Evolutionary conservation across 2,113 vertebrate species (phyloP), one percentile per base, ranked within the genome.

Genomic region (Blennius ocellaris): DNA sequence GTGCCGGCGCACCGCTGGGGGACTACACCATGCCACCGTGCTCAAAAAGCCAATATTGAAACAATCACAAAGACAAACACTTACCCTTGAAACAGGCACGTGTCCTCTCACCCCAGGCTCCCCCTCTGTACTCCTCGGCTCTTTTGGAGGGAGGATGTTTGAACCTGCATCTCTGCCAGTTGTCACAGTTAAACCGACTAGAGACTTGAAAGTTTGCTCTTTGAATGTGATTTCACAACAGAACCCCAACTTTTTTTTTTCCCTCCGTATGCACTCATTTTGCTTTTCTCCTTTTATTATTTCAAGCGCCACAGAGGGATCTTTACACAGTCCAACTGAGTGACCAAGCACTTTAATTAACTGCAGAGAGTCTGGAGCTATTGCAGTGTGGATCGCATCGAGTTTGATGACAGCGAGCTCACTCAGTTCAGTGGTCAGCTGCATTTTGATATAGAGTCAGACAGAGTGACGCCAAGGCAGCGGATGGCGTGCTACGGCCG

Each of bases 41-140:
- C 86, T 90, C 82, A 84, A 86, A 85, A 87, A 88, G 83, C 86
- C 91, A 93, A 92, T 90, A 90, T 90, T 88, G 89, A 92, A 90
- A 89, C 89, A 87, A 88, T 89, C 89, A 89, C 84, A 90, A 89
- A 91, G 89, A 87, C 87, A 81, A 86, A 86, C 89, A 83, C 84
- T 89, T 88, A 81, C 86, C 82, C 86, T 90, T 90, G 78, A 89
- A 92, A 86, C 69, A 58, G 87, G 73, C 87, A 84, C 78, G 86
- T 75, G 82, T 78, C 71, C 81, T 71, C 73, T 74, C 70, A 80
- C 87, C 80, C 73, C 64, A 51, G 78, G 74, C 86, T 81, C 73
- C 43, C 43, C 17, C 66, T 75, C 77, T 73, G 69, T 45, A 41
- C 71, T 54, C 64, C 50, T 21, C 75, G 39, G 57, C 67, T 80